phyloP scores from a whole-genome alignment of 2,113 vertebrate species.

The Uropsilus gracilis region DNA sequence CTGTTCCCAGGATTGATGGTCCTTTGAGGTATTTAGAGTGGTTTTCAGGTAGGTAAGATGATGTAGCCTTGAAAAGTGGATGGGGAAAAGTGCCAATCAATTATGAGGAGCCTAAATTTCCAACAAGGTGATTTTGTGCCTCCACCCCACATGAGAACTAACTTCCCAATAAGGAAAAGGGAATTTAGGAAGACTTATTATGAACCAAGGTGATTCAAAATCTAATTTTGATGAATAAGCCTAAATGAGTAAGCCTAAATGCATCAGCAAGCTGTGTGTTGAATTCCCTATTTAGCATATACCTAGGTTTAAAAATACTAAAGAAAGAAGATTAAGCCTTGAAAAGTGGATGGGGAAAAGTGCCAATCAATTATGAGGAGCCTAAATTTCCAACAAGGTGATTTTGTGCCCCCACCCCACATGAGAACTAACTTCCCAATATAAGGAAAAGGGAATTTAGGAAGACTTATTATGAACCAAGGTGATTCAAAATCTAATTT shows the following conservation, averaged over 20 bases:
- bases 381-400: not conserved
- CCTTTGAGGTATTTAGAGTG: not conserved
- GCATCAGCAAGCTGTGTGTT: not conserved
- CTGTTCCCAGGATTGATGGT: not conserved
- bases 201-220: slow-evolving; percentile 43
- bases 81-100: not conserved
- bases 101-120: not conserved
- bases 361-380: not conserved
- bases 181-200: not conserved
- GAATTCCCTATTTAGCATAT: slow-evolving; percentile 31
- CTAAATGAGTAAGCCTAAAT: slow-evolving; percentile 37
- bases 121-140: not conserved
- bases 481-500: slow-evolving; percentile 34
- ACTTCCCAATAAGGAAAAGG: slow-evolving; percentile 41
- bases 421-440: slow-evolving; percentile 4
- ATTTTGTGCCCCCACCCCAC: not conserved
- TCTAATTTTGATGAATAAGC: slow-evolving; percentile 30
- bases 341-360: not conserved
- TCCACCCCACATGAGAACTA: not conserved
- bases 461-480: slow-evolving; percentile 29
- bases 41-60: not conserved
- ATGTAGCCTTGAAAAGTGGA: not conserved
- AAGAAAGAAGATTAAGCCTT: not conserved
- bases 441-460: not conserved
- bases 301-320: not conserved